A percentile compares a stretch with the other conserved stretches of the same genome.
Conservation (phyloP, 37 sponge, comb jelly and placozoan genomes). For the Cliona cf. orientalis region DNA sequence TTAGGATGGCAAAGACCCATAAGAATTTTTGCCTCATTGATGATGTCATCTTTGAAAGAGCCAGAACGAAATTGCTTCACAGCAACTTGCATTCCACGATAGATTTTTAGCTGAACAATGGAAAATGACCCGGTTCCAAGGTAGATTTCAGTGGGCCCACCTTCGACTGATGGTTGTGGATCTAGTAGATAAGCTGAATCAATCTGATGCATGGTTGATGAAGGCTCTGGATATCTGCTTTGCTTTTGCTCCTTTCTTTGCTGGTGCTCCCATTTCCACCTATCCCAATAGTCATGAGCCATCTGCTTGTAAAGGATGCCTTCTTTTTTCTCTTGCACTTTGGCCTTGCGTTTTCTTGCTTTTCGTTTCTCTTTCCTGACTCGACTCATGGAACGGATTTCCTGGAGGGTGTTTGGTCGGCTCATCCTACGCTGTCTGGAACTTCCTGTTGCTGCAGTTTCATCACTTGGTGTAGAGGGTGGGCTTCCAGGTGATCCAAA, state of each 20-base stretch:
- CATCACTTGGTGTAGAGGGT: background rate
- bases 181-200: background rate
- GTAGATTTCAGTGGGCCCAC: background rate
- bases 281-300: background rate
- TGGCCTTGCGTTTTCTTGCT: no score
- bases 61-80: background rate
- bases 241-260: background rate
- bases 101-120: background rate
- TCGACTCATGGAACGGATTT: background rate
- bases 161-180: background rate
- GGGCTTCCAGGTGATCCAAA: background rate
- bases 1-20: background rate
- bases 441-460: background rate
- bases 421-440: background rate
- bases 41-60: background rate
- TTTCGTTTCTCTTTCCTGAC: no score
- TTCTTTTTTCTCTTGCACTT: no score
- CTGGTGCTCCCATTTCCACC: background rate
- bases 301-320: background rate
- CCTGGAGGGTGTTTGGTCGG: background rate
- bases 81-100: background rate
- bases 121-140: background rate
- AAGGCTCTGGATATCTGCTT: no score
- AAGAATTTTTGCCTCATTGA: background rate
- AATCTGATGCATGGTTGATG: background rate